A percentile compares a stretch with the other conserved stretches of the same genome.
Evolutionary conservation across 2,888 invertebrate genomes (phyloP).

Genomic region (Tipula helvola): DNA sequence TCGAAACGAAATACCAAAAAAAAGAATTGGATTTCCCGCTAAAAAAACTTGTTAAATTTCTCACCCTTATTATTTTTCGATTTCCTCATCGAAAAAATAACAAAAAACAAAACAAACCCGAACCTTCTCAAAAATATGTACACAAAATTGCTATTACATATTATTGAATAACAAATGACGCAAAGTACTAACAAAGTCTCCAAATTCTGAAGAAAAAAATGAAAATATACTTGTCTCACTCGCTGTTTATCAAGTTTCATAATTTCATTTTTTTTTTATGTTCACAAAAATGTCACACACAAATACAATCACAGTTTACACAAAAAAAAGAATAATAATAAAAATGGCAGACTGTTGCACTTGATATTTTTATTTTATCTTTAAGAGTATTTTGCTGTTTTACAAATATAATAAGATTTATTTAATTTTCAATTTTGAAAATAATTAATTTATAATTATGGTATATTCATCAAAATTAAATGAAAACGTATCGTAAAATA

Average conservation of each 20-base stretch:
- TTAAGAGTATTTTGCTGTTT: neutral
- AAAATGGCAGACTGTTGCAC: slow-evolving; percentile 9
- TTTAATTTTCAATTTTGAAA: neutral
- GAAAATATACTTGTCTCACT: neutral
- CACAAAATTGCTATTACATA: neutral
- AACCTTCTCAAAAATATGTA: neutral
- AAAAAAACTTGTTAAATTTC: neutral
- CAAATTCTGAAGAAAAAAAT: neutral
- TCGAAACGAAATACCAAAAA: too few relatives aligned
- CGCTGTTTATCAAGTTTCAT: neutral
- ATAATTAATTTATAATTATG: neutral
- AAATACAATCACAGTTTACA: neutral
- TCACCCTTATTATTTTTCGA: neutral
- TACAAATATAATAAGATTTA: neutral
- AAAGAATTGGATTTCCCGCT: neutral
- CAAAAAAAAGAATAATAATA: neutral
- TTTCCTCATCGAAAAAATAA: neutral
- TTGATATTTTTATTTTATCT: neutral
- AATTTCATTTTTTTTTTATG: neutral
- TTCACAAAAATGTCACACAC: neutral
- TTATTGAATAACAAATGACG: neutral
- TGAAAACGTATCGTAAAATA: neutral
- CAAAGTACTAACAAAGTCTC: neutral
- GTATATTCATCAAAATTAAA: neutral
- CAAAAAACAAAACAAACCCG: neutral